Conservation (phyloP, 2,113 vertebrate species). For the Melanotaenia duboulayi region DNA sequence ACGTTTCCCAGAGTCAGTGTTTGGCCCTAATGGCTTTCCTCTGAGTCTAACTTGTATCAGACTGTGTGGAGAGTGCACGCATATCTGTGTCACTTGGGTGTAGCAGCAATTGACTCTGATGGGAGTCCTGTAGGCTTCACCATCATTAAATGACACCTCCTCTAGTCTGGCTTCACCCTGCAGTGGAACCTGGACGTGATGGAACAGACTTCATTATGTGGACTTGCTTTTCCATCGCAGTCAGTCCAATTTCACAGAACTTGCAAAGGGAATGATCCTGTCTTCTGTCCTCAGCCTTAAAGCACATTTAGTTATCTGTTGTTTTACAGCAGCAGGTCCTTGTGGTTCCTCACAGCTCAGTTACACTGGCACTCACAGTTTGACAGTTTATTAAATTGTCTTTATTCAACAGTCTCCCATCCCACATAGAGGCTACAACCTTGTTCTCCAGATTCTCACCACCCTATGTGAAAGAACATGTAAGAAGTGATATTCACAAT, state of each 20-base stretch:
- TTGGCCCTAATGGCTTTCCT: background rate
- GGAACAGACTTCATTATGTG: slow-evolving; percentile 18
- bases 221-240: slow-evolving; percentile 18
- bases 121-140: background rate
- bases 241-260: slow-evolving; percentile 43
- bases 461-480: background rate
- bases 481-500: slow-evolving; percentile 4
- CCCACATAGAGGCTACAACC: background rate
- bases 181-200: slow-evolving; percentile 14
- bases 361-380: background rate
- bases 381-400: background rate
- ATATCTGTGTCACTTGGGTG: background rate
- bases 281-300: slow-evolving; percentile 4
- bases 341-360: background rate
- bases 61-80: background rate
- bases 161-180: background rate
- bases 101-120: background rate
- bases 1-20: background rate
- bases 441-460: background rate
- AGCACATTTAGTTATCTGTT: slow-evolving; percentile 3
- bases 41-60: background rate
- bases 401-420: background rate
- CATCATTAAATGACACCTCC: background rate
- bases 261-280: slow-evolving; percentile 20
- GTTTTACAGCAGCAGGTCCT: background rate